phyloP scores from a whole-genome alignment of 2,113 vertebrate genomes.

The Rallus limicola region DNA sequence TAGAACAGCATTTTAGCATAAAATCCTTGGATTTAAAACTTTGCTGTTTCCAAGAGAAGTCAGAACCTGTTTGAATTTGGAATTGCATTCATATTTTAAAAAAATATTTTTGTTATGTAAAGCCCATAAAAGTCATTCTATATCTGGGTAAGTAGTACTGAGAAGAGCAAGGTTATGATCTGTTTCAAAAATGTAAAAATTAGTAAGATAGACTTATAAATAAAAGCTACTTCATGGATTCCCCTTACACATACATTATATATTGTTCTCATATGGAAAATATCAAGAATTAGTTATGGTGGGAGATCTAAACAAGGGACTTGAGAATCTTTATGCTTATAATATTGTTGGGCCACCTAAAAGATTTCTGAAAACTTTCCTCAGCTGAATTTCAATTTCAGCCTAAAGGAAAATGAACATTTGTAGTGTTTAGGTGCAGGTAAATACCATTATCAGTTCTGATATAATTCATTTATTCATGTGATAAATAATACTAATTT shows the following conservation, averaged over 20 bases:
- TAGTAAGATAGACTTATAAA: neutral
- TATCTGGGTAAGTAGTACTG: neutral
- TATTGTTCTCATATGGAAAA: neutral
- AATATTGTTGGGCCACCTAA: neutral
- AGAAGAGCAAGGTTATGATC: neutral
- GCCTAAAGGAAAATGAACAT: neutral
- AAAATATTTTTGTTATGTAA: neutral
- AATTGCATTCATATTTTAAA: neutral
- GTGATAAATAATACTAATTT: neutral
- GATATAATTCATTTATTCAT: neutral
- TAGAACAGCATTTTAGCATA: neutral
- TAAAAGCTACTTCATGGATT: neutral
- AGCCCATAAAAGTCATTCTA: neutral
- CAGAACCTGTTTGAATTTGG: neutral
- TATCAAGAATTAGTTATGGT: neutral
- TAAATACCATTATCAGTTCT: neutral
- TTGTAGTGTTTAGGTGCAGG: neutral
- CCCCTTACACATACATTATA: neutral
- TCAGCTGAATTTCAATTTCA: neutral
- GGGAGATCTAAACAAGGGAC: neutral
- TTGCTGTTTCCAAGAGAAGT: neutral
- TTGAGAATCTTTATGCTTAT: neutral
- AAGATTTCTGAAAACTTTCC: neutral
- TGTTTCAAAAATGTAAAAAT: neutral
- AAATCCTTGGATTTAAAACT: neutral